Evolutionary conservation across 2,113 vertebrate genomes (phyloP), one percentile per base, ranked within the genome.

Genomic region (Lates calcarifer): DNA sequence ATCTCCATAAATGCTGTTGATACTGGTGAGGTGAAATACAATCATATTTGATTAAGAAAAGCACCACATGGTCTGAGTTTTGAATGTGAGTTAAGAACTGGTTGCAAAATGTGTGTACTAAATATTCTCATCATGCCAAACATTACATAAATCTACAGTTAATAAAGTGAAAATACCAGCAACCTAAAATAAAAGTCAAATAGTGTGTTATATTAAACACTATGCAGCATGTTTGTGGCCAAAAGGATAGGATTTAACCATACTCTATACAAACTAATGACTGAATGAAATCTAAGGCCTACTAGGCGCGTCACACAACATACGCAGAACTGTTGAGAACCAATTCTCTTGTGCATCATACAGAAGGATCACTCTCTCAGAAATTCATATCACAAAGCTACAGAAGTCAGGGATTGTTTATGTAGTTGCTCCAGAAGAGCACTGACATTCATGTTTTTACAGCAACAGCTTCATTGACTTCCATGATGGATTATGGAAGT

Each of bases 241-340:
- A 60, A 45, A 12, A 58, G 71, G 41, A 37, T 31, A 79, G 64
- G 72, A 67, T 55, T 41, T 81, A 81, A 86, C 33, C 70, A 24
- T 62, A 71, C 72, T 67, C 65, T 78, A 60, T 55, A 80, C 61
- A 84, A 77, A 82, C 55, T 53, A 73, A 49, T 43, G 45, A 35
- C 35, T 37, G 56, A 58, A 80, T 75, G 64, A 85, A 78, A 63
- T 83, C 79, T 71, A 85, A 87, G 82, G 82, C 87, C 77, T 77
- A 79, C 62, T 6, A 45, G 77, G 73, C 72, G 56, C 79, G 69
- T 74, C 70, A 87, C 82, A 79, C 60, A 72, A 90, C 80, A 74
- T 60, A 79, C 71, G 75, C 76, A 65, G 24, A 64, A 82, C 57
- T 49, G 81, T 45, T 51, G 56, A 79, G 61, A 87, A 83, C 15